Conservation (phyloP, 2,113 vertebrate genomes). For the Excalfactoria chinensis region DNA sequence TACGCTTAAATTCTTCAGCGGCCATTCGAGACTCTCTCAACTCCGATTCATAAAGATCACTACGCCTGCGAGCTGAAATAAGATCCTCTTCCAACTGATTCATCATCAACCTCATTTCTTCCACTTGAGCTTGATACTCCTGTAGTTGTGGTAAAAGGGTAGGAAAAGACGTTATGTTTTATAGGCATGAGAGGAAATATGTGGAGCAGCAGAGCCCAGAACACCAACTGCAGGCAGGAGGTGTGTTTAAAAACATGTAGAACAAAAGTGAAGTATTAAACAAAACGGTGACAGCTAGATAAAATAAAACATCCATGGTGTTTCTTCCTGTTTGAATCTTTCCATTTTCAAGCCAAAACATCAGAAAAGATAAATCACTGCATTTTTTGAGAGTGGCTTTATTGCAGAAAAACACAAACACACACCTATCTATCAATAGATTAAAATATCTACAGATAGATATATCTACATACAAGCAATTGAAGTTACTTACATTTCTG, state of each 20-base stretch:
- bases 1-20: constrained; percentile 95
- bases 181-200: not conserved
- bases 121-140: constrained; percentile 98
- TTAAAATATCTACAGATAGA: too few species aligned
- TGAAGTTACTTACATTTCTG: constrained; percentile 54
- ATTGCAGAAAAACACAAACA: not conserved
- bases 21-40: constrained; percentile 92
- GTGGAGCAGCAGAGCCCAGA: not conserved
- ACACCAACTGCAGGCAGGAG: not conserved
- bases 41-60: constrained; percentile 95
- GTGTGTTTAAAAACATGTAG: not conserved
- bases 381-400: not conserved
- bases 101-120: constrained; percentile 97
- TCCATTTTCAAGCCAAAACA: not conserved
- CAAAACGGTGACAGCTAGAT: not conserved
- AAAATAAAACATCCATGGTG: not conserved
- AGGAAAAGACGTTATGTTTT: constrained; percentile 15
- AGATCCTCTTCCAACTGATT: constrained; percentile 97
- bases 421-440: too few species aligned
- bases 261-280: constrained; percentile 6
- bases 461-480: constrained; percentile 1
- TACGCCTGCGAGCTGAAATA: constrained; percentile 93
- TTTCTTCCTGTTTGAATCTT: constrained; percentile 36
- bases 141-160: constrained; percentile 58
- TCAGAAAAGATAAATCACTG: not conserved